Conservation (phyloP, 1,140 invertebrate species). For the Zaprionus capensis region DNA sequence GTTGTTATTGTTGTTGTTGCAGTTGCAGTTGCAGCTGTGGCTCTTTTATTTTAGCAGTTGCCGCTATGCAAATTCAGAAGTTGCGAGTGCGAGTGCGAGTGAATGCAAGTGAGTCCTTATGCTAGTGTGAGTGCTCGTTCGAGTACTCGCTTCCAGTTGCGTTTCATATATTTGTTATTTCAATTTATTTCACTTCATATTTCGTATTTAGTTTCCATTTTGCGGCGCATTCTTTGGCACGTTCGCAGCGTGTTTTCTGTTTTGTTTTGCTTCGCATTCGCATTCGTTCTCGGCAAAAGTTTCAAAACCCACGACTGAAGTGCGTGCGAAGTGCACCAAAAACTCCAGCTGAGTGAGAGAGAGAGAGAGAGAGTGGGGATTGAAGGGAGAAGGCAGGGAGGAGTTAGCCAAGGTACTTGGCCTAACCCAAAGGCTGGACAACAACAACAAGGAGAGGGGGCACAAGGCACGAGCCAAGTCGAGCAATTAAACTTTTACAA, state of each 20-base stretch:
- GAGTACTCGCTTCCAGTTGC: constrained; percentile 5
- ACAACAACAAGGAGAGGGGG: background rate
- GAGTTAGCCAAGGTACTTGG: constrained; percentile 9
- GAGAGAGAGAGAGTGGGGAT: background rate
- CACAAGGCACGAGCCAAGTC: constrained; percentile 49
- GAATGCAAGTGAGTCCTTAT: background rate
- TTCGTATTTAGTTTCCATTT: constrained; percentile 23
- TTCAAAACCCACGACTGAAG: constrained; percentile 45
- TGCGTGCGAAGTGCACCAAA: constrained; percentile 39
- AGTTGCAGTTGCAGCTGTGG: constrained; percentile 43
- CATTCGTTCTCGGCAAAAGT: constrained; percentile 29
- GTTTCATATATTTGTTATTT: constrained; percentile 21
- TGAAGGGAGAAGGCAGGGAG: background rate
- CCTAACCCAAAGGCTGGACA: constrained; percentile 21
- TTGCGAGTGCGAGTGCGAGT: constrained; percentile 2
- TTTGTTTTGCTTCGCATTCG: constrained; percentile 23
- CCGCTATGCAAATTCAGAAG: constrained; percentile 55
- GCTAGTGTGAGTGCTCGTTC: background rate
- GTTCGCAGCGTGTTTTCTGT: constrained; percentile 42
- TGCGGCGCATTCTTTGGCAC: constrained; percentile 17
- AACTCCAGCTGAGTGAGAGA: background rate
- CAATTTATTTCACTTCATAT: constrained; percentile 33
- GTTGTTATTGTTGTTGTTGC: constrained; percentile 41
- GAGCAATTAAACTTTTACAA: constrained; percentile 69
- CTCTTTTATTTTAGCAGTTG: constrained; percentile 59